A percentile compares a stretch with the other conserved stretches of the same genome.
Conservation (phyloP, 2,113 vertebrate species). For the Apeltes quadracus region DNA sequence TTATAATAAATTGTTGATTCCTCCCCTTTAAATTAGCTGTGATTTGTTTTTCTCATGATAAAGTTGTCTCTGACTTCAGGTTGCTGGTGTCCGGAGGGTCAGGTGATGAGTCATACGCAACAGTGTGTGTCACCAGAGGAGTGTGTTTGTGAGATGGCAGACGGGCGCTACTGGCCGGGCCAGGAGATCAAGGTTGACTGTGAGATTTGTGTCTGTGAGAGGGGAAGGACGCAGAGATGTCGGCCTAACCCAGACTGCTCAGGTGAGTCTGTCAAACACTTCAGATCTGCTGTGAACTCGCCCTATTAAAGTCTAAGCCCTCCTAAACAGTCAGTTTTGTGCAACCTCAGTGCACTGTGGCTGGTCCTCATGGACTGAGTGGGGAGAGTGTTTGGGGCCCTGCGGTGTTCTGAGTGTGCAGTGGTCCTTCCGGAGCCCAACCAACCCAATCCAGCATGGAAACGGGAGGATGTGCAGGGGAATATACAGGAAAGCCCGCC, state of each 20-base stretch:
- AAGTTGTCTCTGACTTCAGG: slow-evolving; percentile 67
- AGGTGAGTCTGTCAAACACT: slow-evolving; percentile 70
- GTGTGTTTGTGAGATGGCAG: slow-evolving; percentile 83
- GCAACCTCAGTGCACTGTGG: slow-evolving; percentile 84
- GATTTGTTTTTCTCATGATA: background rate
- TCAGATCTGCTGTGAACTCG: background rate
- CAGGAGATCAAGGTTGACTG: slow-evolving; percentile 84
- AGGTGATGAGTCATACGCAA: slow-evolving; percentile 77
- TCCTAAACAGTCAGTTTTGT: slow-evolving; percentile 14
- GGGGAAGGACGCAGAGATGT: slow-evolving; percentile 81
- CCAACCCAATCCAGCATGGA: slow-evolving; percentile 82
- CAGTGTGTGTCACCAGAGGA: slow-evolving; percentile 80
- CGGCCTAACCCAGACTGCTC: slow-evolving; percentile 82
- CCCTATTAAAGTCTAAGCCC: background rate
- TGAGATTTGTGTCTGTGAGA: slow-evolving; percentile 86
- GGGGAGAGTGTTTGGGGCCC: slow-evolving; percentile 89
- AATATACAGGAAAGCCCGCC: slow-evolving; percentile 89
- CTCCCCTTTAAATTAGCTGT: background rate
- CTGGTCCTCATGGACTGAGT: slow-evolving; percentile 91
- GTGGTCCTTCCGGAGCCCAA: slow-evolving; percentile 93
- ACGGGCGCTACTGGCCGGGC: slow-evolving; percentile 77
- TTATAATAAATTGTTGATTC: background rate
- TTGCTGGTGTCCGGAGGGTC: slow-evolving; percentile 87
- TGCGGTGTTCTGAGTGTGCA: slow-evolving; percentile 89
- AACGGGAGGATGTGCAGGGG: slow-evolving; percentile 82